Evolutionary conservation across 2,797 vertebrate species (phyloP), one percentile per base, ranked within the genome.

Genomic region (Diplodus puntazzo): DNA sequence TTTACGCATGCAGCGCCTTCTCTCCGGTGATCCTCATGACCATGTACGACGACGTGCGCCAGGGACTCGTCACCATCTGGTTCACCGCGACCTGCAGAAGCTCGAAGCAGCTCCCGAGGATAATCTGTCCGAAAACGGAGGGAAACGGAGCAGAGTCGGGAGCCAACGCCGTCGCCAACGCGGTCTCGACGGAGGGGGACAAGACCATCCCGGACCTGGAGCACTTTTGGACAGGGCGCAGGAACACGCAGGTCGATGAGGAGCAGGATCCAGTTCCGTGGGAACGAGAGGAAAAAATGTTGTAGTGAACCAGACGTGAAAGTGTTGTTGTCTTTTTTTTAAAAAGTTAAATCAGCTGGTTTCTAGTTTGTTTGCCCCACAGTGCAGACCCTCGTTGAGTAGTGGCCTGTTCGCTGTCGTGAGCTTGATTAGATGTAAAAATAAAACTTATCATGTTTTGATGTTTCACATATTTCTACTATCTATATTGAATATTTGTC

Each of bases 221-320:
- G 78, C 94, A 96, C 84, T 96, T 97, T 45, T 96, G 96, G 96
- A 96, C 94, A 14, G 95, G 95, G 54, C 93, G 96, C 77, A 90
- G 94, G 72, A 94, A 94, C 48, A 95, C 94, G 34, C 81, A 90
- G 1, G 88, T 94, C 0, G 90, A 92, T 13, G 95, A 95, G 34
- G 91, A 94, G 39, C 92, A 91, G 52, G 95, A 96, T 59, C 96
- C 96, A 0, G 81, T 96, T 50, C 96, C 96, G 0, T 97, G 96
- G 96, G 96, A 96, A 77, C 89, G 86, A 73, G 91, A 94, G 55
- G 92, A 92, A 76, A 92, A 95, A 23, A 92, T 92, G 93, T 54
- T 91, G 73, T 92, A 87, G 60, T 64, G 23, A 72, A 77, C 6
- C 11, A 59, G 18, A 21, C 30, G 63, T 80, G 6, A 69, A 71